These are phyloP conservation scores for Crioceris asparagi DNA, from an alignment of 2,888 invertebrate genomes.

Conservation along the genomic window DNA sequence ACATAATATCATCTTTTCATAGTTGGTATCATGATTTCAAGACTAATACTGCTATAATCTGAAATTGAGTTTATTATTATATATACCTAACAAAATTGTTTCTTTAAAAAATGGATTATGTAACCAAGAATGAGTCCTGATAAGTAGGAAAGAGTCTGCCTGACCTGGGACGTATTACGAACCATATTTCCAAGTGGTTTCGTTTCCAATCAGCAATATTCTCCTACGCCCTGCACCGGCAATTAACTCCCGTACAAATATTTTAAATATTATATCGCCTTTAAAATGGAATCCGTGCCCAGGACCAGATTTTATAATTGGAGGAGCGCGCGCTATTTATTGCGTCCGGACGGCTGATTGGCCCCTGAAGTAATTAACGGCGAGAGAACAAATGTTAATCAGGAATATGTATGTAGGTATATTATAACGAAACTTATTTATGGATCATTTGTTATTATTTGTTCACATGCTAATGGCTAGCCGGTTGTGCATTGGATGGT, in stretches of 20 bases:
- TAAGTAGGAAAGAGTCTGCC: too few species aligned
- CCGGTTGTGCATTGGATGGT: too few species aligned
- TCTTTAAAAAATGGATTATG: too few species aligned
- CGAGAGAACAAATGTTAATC: conserved; percentile 5
- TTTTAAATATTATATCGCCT: conserved; percentile 37
- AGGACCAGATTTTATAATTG: conserved; percentile 33
- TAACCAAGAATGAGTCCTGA: too few species aligned
- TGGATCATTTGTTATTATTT: conserved; percentile 34
- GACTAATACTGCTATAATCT: too few species aligned
- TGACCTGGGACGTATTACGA: too few species aligned
- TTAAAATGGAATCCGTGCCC: conserved; percentile 32
- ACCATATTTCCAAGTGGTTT: too few species aligned
- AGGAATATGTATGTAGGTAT: not conserved
- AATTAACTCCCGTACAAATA: conserved; percentile 29
- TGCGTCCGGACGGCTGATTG: conserved; percentile 18
- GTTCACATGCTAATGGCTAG: conserved; percentile 35
- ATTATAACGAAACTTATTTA: conserved; percentile 27
- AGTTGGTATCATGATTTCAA: too few species aligned
- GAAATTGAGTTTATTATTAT: too few species aligned
- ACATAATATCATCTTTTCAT: too few species aligned
- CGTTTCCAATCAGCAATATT: not conserved
- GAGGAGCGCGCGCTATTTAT: conserved; percentile 36
- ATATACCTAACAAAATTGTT: too few species aligned
- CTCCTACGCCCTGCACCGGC: not conserved
- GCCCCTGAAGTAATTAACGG: conserved; percentile 3